Percentiles rank a stretch among this genome's conserved stretches.
These are phyloP conservation scores for Leucophenga varia DNA, from an alignment of 1,140 invertebrate genomes.

Conservation along the genomic window DNA sequence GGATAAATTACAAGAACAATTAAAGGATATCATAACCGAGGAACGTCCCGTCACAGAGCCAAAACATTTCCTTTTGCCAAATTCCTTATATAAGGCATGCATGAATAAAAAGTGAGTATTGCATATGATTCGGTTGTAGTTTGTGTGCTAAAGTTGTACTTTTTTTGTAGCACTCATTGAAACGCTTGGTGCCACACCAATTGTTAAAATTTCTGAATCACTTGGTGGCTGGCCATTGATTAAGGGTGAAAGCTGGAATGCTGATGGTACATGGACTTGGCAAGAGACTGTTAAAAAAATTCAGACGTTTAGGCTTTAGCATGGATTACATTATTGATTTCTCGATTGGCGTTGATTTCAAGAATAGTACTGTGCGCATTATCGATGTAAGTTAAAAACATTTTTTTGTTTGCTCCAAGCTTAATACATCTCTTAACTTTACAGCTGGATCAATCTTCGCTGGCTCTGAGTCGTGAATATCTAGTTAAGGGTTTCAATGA, in stretches of 20 bases:
- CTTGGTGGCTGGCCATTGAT: slow-evolving; percentile 90
- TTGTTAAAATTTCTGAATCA: slow-evolving; percentile 67
- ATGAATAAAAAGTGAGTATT: slow-evolving; percentile 78
- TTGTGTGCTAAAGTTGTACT: not conserved
- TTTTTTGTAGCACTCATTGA: slow-evolving; percentile 67
- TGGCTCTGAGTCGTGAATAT: slow-evolving; percentile 85
- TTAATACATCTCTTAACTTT: no score
- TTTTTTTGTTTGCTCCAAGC: no score
- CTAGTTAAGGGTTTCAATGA: slow-evolving; percentile 77
- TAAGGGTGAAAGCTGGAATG: slow-evolving; percentile 72
- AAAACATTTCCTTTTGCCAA: slow-evolving; percentile 70
- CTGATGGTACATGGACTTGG: slow-evolving; percentile 71
- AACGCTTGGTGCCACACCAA: slow-evolving; percentile 67
- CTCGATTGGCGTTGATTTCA: slow-evolving; percentile 82
- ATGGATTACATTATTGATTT: slow-evolving; percentile 88
- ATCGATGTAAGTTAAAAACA: slow-evolving; percentile 80
- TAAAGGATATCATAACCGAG: slow-evolving; percentile 70
- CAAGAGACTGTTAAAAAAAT: slow-evolving; percentile 76
- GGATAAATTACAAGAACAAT: slow-evolving; percentile 74
- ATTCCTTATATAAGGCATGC: slow-evolving; percentile 75
- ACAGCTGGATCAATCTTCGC: slow-evolving; percentile 85
- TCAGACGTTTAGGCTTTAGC: slow-evolving; percentile 74
- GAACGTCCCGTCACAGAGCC: slow-evolving; percentile 64
- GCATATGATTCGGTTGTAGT: not conserved
- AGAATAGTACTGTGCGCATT: slow-evolving; percentile 78